These are phyloP conservation scores for Solenopsis invicta DNA, from an alignment of 1,140 invertebrate species.

Conservation along the genomic window DNA sequence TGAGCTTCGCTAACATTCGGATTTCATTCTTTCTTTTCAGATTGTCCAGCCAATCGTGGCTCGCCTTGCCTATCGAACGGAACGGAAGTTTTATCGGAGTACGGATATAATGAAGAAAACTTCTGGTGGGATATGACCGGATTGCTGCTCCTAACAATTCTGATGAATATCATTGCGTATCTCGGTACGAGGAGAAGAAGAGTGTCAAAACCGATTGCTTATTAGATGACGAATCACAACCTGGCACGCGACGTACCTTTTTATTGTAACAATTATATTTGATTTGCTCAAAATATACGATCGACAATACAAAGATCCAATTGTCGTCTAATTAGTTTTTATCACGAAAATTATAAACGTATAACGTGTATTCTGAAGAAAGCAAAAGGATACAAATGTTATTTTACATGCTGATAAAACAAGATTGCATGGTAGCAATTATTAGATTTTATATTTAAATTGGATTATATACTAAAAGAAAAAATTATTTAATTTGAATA, in stretches of 20 bases:
- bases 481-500: too few species aligned
- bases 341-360: not conserved
- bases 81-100: slow-evolving; percentile 69
- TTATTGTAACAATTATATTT: not conserved
- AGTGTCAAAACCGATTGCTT: slow-evolving; percentile 5
- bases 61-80: slow-evolving; percentile 73
- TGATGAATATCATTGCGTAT: slow-evolving; percentile 70
- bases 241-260: not conserved
- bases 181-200: slow-evolving; percentile 65
- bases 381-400: not conserved
- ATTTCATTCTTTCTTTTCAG: slow-evolving; percentile 53
- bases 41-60: slow-evolving; percentile 54
- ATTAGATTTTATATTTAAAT: not conserved
- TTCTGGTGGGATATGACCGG: slow-evolving; percentile 64
- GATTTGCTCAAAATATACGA: not conserved
- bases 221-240: not conserved
- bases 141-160: slow-evolving; percentile 60
- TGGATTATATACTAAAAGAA: not conserved
- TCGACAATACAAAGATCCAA: not conserved
- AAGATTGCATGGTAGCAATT: not conserved
- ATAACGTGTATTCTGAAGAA: not conserved
- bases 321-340: not conserved
- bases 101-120: slow-evolving; percentile 64
- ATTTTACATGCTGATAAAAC: not conserved
- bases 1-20: not conserved